phyloP scores from a whole-genome alignment of 2,888 invertebrate genomes.

The Xestia rhomboidea region DNA sequence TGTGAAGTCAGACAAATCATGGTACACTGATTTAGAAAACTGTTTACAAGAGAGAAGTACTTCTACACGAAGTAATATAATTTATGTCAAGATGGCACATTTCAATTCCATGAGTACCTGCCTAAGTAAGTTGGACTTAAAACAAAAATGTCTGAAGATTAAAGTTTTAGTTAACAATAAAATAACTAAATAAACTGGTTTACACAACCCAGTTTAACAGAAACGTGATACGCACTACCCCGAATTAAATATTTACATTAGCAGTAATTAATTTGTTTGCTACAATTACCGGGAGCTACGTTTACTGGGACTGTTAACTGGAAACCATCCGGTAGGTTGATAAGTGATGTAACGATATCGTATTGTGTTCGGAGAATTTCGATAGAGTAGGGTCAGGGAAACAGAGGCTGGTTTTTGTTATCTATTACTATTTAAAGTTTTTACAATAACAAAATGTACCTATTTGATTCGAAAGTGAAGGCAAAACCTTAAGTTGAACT shows the following conservation, averaged over 20 bases:
- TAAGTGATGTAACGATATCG: conserved; percentile 20
- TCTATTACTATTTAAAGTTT: neutral
- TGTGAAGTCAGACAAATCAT: conserved; percentile 3
- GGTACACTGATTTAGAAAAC: neutral
- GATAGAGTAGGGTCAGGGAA: conserved; percentile 22
- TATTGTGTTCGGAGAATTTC: conserved; percentile 21
- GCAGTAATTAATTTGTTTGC: conserved; percentile 43
- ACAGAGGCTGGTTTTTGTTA: conserved; percentile 1
- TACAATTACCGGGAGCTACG: conserved; percentile 12
- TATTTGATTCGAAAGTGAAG: neutral
- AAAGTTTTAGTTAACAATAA: neutral
- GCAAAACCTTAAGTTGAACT: neutral
- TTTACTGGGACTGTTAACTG: conserved; percentile 20
- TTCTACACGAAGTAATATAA: neutral
- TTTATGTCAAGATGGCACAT: neutral
- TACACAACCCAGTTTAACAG: conserved; percentile 18
- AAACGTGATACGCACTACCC: conserved; percentile 1
- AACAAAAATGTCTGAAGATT: conserved; percentile 4
- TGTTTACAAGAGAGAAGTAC: neutral
- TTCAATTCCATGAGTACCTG: neutral
- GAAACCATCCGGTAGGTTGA: neutral
- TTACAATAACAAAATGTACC: neutral
- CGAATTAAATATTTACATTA: conserved; percentile 30
- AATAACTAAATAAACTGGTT: conserved; percentile 14
- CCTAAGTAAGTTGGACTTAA: neutral